Base-by-base conservation (phyloP, 2,113 vertebrate genomes). In the Brienomyrus longianalis region DNA sequence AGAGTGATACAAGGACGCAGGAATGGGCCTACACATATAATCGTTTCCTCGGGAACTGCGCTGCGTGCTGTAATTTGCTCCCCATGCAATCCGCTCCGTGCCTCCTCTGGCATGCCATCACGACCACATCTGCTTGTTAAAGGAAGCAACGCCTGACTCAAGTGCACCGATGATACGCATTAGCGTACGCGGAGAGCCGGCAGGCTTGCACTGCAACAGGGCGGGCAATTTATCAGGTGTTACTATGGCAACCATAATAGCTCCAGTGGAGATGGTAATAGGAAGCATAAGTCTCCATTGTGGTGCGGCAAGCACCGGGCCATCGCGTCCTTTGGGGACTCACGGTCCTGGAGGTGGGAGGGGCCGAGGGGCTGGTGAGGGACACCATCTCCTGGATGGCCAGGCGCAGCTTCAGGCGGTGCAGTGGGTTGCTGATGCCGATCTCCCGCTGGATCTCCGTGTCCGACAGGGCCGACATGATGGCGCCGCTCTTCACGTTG, bases 341-440 rank as follows among this genome's bases (percentile, higher is more conserved):
- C 96, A 99, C 98, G 92, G 98, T 99, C 97, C 98, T 95, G 90
- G 98, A 97, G 83, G 98, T 99, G 86, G 98, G 98, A 62, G 98
- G 98, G 83, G 98, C 98, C 0, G 98, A 99, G 45, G 98, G 98
- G 89, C 98, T 99, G 62, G 98, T 99, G 77, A 99, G 96, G 50
- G 98, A 99, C 5, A 99, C 98, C 98, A 99, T 99, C 94, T 99
- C 98, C 94, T 99, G 98, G 95, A 99, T 99, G 90, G 98, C 98
- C 91, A 99, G 92, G 9, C 98, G 96, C 0, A 99, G 97, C 89
- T 99, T 99, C 91, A 99, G 95, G 84, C 98, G 97, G 94, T 99
- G 98, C 77, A 99, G 96, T 2, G 98, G 98, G 91, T 99, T 99
- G 92, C 98, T 99, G 94, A 99, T 99, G 9, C 98, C 98, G 56